phyloP scores from a whole-genome alignment of 1,140 invertebrate species.

The Scaptomyza hsui region DNA sequence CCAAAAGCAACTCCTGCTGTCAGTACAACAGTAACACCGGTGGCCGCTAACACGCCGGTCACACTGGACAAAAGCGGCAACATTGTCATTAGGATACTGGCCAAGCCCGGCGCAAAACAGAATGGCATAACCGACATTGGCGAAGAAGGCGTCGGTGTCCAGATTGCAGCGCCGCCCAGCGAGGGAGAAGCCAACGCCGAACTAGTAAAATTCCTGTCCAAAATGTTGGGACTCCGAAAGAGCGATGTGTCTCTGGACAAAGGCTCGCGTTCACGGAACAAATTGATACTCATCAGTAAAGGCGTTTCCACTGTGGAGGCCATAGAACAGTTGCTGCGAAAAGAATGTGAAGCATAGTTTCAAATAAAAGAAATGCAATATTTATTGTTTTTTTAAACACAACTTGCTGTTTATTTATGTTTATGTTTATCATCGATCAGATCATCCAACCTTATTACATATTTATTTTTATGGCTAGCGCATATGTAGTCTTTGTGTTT shows the following conservation, averaged over 20 bases:
- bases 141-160: constrained; percentile 85
- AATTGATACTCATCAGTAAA: constrained; percentile 79
- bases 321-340: constrained; percentile 56
- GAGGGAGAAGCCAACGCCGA: constrained; percentile 92
- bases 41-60: constrained; percentile 83
- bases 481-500: constrained; percentile 67
- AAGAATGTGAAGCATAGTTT: constrained; percentile 56
- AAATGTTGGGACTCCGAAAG: constrained; percentile 88
- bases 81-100: constrained; percentile 88
- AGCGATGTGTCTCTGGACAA: constrained; percentile 88
- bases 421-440: constrained; percentile 57
- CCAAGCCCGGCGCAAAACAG: constrained; percentile 91
- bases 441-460: constrained; percentile 67
- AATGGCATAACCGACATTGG: constrained; percentile 88
- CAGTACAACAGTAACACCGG: constrained; percentile 22
- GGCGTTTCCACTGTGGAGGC: constrained; percentile 64
- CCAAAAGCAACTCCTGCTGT: constrained; percentile 30
- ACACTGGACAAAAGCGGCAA: constrained; percentile 86
- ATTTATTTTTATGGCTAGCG: constrained; percentile 49
- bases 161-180: constrained; percentile 90
- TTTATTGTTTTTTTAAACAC: constrained; percentile 43
- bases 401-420: constrained; percentile 53
- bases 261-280: constrained; percentile 83
- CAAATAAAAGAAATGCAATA: neutral
- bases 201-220: constrained; percentile 89